Percentiles rank a stretch among this genome's conserved stretches.
These are phyloP conservation scores for Candoia aspera DNA, from an alignment of 2,113 vertebrate species.

Conservation along the genomic window DNA sequence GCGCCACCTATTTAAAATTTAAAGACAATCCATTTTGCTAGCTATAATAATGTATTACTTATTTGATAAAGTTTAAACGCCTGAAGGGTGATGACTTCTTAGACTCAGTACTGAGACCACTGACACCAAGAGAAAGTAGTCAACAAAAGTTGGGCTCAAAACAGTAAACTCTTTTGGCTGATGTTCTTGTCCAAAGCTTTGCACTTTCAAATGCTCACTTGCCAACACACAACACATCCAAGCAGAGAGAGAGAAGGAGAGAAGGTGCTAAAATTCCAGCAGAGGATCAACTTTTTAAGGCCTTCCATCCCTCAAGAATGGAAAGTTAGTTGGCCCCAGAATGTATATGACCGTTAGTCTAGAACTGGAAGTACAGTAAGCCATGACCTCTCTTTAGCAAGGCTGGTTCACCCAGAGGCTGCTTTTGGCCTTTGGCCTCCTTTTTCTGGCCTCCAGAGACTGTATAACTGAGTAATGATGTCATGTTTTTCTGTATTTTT, in stretches of 20 bases:
- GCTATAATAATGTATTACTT: neutral
- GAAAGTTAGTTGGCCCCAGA: too few relatives aligned
- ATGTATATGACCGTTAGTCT: neutral
- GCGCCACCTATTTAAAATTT: too few relatives aligned
- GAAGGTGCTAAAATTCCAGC: neutral
- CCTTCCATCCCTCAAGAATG: neutral
- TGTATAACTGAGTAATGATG: neutral
- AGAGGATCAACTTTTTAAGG: neutral
- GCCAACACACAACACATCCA: neutral
- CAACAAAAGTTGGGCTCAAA: too few relatives aligned
- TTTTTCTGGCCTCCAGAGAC: neutral
- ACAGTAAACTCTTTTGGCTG: neutral
- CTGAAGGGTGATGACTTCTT: neutral
- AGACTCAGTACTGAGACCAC: neutral
- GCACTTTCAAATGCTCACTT: neutral
- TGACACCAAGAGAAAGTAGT: neutral
- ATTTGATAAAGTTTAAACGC: neutral
- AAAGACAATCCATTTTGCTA: neutral
- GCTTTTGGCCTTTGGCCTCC: neutral
- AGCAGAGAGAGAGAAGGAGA: neutral
- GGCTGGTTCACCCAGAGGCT: neutral
- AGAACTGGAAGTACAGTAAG: neutral
- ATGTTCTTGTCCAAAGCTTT: too few relatives aligned
- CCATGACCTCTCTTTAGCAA: neutral
- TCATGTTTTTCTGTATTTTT: neutral